Percentiles rank a stretch among this genome's conserved stretches.
These are phyloP conservation scores for Ptilodon capucinus DNA, from an alignment of 2,888 invertebrate species.

Conservation along the genomic window DNA sequence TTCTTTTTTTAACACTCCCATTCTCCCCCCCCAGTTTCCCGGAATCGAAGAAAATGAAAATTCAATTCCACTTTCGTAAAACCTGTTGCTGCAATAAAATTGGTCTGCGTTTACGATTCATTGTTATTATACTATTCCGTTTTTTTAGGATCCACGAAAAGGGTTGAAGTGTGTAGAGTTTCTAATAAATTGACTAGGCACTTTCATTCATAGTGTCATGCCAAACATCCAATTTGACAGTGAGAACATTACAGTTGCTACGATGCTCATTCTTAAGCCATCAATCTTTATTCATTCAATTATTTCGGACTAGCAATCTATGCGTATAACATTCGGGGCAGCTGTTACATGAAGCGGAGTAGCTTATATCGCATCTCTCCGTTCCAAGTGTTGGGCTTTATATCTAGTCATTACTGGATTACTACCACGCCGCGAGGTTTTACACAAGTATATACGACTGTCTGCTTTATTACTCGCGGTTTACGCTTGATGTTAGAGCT, in stretches of 20 bases:
- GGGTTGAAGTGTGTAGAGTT: too few species aligned
- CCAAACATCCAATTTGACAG: too few species aligned
- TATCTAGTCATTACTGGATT: background rate
- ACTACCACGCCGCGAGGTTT: background rate
- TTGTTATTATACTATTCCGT: too few species aligned
- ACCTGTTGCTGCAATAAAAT: background rate
- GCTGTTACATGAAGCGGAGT: background rate
- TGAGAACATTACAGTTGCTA: too few species aligned
- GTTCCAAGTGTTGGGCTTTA: background rate
- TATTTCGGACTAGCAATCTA: background rate
- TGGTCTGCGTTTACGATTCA: too few species aligned
- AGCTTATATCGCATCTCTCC: background rate
- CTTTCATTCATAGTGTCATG: too few species aligned
- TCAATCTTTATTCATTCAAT: background rate
- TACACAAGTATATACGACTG: background rate
- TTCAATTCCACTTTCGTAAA: background rate
- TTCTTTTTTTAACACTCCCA: conserved; percentile 3
- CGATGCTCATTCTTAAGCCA: background rate
- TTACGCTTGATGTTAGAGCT: background rate
- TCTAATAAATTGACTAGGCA: too few species aligned
- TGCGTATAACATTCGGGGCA: background rate
- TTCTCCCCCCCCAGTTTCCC: background rate
- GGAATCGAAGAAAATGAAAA: background rate
- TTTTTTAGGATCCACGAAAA: too few species aligned
- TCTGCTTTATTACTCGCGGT: background rate